phyloP scores from a whole-genome alignment of 2,888 invertebrate species.

The Beris chalybata region DNA sequence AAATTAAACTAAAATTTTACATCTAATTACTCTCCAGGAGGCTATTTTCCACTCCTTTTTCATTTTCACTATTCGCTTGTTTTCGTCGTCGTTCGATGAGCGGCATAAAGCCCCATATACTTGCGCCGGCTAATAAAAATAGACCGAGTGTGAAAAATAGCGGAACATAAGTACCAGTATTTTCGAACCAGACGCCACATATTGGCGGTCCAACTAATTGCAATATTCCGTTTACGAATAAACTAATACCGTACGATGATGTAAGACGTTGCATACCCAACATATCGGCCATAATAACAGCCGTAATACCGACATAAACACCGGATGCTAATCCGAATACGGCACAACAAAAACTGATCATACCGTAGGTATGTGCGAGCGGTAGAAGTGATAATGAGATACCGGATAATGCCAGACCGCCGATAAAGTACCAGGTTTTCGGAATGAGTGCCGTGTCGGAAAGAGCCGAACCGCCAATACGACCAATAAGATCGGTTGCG shows the following conservation, averaged over 20 bases:
- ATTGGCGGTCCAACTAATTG: slow-evolving; percentile 82
- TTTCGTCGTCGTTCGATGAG: slow-evolving; percentile 59
- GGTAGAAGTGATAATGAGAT: slow-evolving; percentile 73
- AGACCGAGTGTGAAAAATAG: slow-evolving; percentile 75
- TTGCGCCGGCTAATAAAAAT: slow-evolving; percentile 70
- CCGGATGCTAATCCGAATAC: slow-evolving; percentile 82
- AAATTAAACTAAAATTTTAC: slow-evolving; percentile 7
- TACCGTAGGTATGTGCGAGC: slow-evolving; percentile 64
- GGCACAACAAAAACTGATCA: slow-evolving; percentile 71
- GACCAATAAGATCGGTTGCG: slow-evolving; percentile 75
- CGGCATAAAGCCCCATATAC: slow-evolving; percentile 76
- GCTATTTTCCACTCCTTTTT: slow-evolving; percentile 29
- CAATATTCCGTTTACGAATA: slow-evolving; percentile 81
- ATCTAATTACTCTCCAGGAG: slow-evolving; percentile 32
- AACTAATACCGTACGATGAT: slow-evolving; percentile 82
- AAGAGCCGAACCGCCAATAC: slow-evolving; percentile 82
- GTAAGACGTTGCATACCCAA: slow-evolving; percentile 81
- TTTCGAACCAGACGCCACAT: slow-evolving; percentile 73
- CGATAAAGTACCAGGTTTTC: slow-evolving; percentile 80
- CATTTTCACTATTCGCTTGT: slow-evolving; percentile 3
- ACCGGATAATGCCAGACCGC: slow-evolving; percentile 76
- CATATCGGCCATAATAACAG: slow-evolving; percentile 87
- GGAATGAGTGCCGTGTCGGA: slow-evolving; percentile 77
- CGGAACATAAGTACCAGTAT: slow-evolving; percentile 67
- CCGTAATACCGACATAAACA: slow-evolving; percentile 82